Evolutionary conservation across 2,797 vertebrate genomes (phyloP).

Genomic region (Semaprochilodus insignis): DNA sequence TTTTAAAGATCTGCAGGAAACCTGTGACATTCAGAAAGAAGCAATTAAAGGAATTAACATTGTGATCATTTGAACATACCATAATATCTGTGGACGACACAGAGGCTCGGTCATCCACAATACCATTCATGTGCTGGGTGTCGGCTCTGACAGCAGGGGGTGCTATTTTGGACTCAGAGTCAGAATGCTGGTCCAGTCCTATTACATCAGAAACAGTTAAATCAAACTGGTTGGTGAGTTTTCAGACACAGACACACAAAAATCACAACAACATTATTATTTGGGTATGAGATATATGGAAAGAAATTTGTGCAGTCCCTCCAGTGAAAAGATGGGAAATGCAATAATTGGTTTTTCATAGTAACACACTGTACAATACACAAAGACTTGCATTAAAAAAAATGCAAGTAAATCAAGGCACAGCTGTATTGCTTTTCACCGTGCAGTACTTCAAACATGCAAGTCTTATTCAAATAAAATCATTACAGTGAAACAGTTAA

Average conservation of each 20-base stretch:
- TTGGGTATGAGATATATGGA: background rate
- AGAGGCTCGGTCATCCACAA: conserved; percentile 90
- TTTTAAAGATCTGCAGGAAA: no score
- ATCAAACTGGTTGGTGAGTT: background rate
- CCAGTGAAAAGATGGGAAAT: no score
- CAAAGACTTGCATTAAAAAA: no score
- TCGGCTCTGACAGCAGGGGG: conserved; percentile 75
- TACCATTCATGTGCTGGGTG: conserved; percentile 88
- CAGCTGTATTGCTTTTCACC: no score
- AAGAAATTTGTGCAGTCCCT: no score
- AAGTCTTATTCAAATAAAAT: no score
- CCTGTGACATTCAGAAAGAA: background rate
- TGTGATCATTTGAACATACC: conserved; percentile 76
- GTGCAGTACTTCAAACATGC: no score
- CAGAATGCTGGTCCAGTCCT: conserved; percentile 64
- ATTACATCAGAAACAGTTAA: conserved; percentile 20
- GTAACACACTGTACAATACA: no score
- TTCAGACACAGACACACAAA: background rate
- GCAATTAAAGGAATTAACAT: background rate
- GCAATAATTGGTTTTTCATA: no score
- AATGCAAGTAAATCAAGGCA: no score
- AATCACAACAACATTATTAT: background rate
- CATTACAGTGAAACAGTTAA: no score
- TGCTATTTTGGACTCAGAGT: conserved; percentile 68
- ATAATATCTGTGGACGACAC: conserved; percentile 92